Conservation (phyloP, 2,888 invertebrate species). For the Coenonympha glycerion region DNA sequence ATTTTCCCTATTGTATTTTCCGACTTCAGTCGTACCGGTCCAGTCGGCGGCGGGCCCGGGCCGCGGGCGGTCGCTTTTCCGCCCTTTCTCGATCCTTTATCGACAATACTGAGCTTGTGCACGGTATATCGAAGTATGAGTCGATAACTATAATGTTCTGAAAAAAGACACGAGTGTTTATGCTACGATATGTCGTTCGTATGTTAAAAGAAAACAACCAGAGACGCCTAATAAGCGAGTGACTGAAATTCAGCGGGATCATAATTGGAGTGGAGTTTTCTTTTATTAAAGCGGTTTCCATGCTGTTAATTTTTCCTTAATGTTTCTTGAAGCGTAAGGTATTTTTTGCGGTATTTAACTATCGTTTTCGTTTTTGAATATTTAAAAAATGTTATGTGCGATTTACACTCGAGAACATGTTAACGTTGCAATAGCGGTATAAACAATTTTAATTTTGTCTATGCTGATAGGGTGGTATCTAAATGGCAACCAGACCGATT, state of each 20-base stretch:
- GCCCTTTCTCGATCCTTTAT: background rate
- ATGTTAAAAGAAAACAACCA: background rate
- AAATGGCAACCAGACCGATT: too few relatives aligned
- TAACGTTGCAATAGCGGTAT: background rate
- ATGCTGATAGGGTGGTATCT: too few relatives aligned
- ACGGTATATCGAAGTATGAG: background rate
- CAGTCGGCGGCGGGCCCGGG: slow-evolving; percentile 40
- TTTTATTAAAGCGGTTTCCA: slow-evolving; percentile 3
- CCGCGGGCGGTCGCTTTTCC: slow-evolving; percentile 33
- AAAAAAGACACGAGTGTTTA: background rate
- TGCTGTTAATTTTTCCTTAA: background rate
- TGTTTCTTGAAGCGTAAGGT: background rate
- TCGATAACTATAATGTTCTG: background rate
- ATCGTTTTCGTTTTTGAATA: background rate
- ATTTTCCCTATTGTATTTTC: slow-evolving; percentile 9
- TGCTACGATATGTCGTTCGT: background rate
- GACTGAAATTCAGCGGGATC: background rate
- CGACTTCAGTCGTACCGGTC: slow-evolving; percentile 8
- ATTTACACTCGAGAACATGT: background rate
- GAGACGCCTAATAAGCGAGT: background rate
- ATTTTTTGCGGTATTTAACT: background rate
- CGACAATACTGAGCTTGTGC: background rate
- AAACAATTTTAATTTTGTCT: too few relatives aligned
- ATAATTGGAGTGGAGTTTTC: slow-evolving; percentile 1
- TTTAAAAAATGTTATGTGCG: background rate